Evolutionary conservation across 2,797 vertebrate species (phyloP), one percentile per base, ranked within the genome.

Genomic region (Hylomyscus alleni): DNA sequence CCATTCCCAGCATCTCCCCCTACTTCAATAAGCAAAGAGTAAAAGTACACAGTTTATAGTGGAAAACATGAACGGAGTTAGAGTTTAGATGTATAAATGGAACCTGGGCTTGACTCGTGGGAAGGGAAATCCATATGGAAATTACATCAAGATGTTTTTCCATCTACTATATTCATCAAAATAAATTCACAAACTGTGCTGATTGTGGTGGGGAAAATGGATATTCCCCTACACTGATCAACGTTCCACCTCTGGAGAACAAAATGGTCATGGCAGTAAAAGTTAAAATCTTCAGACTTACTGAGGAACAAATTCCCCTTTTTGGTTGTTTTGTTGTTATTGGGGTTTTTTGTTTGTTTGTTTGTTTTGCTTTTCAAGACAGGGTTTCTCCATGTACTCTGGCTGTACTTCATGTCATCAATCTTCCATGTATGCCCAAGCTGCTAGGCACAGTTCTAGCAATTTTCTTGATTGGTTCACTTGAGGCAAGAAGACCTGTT

Each of bases 231-330:
- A 44, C 17, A 62, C 19, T 56, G 17, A 67, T 13, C 69, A 5
- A 26, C 14, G 37, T 14, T 54, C 77, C 81, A 86, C 60, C 17
- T 31, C 0, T 77, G 34, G 56, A 93, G 44, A 95, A 34, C 17
- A 67, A 67, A 34, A 78, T 31, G n/a, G 29, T n/a, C 54, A 75
- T 67, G 58, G 34, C 29, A 80, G 20, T 86, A 75, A 91, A 91
- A 95, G 52, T 26, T 75, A 69, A 95, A 86, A 90, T 92, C 54
- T 83, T 78, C 65, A 90, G 73, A 67, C 10, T 31, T n/a, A 69
- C 15, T 69, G 44, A 69, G 58, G 7, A 26, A 83, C 24, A 44
- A 29, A 62, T 62, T 83, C 52, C n/a, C 22, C 13, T 19, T 31
- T 56, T 81, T 56, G 14, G 17, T 34, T 47, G 76, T 34, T 52